A percentile compares a stretch with the other conserved stretches of the same genome.
phyloP scores from a whole-genome alignment of 1,140 invertebrate genomes.

The Holcopasites calliopsidis region DNA sequence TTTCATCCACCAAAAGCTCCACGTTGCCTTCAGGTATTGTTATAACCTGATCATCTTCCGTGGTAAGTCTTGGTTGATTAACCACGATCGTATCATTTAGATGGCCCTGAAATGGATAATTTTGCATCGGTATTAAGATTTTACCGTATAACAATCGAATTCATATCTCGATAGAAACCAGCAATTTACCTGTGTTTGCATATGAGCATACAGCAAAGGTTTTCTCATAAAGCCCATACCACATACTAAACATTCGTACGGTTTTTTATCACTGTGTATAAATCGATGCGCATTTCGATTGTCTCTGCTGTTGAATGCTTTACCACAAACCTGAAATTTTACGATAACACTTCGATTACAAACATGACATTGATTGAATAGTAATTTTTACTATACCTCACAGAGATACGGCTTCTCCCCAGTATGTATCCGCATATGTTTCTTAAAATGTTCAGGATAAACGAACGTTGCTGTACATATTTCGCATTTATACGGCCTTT shows the following conservation, averaged over 20 bases:
- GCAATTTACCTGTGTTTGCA: constrained; percentile 81
- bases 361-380: not conserved
- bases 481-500: constrained; percentile 87
- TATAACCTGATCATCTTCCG: constrained; percentile 80
- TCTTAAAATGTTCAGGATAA: constrained; percentile 91
- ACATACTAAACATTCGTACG: constrained; percentile 90
- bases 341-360: not conserved
- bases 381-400: constrained; percentile 79
- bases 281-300: constrained; percentile 92
- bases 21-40: constrained; percentile 72
- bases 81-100: constrained; percentile 89
- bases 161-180: not conserved
- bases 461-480: constrained; percentile 89
- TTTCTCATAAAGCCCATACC: constrained; percentile 92
- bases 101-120: constrained; percentile 80
- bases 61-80: constrained; percentile 86
- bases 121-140: not conserved
- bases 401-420: constrained; percentile 90
- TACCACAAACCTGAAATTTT: constrained; percentile 87
- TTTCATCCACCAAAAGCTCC: constrained; percentile 75
- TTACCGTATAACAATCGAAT: not conserved
- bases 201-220: constrained; percentile 88
- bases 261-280: constrained; percentile 92
- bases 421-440: no score
- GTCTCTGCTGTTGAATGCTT: constrained; percentile 90